Base-by-base conservation (phyloP, 2,888 invertebrate genomes). In the Perdita meconis region DNA sequence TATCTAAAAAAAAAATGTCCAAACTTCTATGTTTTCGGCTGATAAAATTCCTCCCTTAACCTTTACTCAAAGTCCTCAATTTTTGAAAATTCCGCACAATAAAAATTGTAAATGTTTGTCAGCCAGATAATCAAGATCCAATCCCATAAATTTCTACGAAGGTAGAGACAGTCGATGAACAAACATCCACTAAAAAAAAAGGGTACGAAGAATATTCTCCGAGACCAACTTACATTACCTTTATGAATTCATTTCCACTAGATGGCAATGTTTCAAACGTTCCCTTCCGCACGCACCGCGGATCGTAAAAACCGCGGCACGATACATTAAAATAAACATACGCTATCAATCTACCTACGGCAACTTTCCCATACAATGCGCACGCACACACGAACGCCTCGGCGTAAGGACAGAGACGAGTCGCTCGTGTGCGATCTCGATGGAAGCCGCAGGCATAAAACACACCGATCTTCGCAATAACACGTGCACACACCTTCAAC, bases 391-490 rank as follows among this genome's bases (percentile, higher is more conserved):
- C 16, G 22, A 38, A 36, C 34, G 22, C 3, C 38, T 64, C 19
- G 13, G 34, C 50, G 50, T 60, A 61, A 65, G 34, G 34, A n/a
- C 47, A 38, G 63, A 50, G 40, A 63, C 38, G 34, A 63, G 57
- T 63, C 67, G 63, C 74, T 59, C 63, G 30, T 60, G 57, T 53
- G 63, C 74, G 61, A 69, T 64, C 55, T 47, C 55, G 36, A 47
- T 50, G 56, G 76, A 61, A 75, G 65, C 76, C 69, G 40, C 76
- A 34, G 50, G 69, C 65, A 60, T 78, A 78, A 78, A 76, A 78
- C 64, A 69, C 76, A 42, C 50, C 38, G 47, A 63, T 60, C 59
- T 26, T 60, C 16, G 53, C 74, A 75, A 65, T 76, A 76, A 75
- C 59, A 65, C 75, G 55, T 56, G 59, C 71, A 59, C 42, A 51